Evolutionary conservation across 2,797 vertebrate species (phyloP).

Genomic region (Pangasius mekongensis): DNA sequence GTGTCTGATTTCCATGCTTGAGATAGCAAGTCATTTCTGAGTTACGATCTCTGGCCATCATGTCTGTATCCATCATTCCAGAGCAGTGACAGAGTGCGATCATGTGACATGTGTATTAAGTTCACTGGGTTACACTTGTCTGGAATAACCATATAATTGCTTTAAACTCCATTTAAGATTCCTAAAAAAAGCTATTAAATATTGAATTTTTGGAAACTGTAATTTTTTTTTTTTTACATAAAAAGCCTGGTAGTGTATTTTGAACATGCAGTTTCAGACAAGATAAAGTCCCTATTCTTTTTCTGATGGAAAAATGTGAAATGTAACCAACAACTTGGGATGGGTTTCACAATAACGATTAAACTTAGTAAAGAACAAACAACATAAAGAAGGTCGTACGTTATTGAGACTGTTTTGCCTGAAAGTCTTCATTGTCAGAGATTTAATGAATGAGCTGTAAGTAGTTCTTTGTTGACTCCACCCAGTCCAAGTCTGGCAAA

Average conservation of each 20-base stretch:
- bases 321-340: background rate
- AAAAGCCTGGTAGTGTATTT: background rate
- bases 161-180: background rate
- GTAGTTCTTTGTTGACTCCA: background rate
- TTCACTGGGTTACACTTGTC: slow-evolving; percentile 16
- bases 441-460: too few species aligned
- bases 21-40: slow-evolving; percentile 33
- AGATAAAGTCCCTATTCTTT: background rate
- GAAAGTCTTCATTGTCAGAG: background rate
- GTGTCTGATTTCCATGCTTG: background rate
- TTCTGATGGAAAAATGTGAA: background rate
- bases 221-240: background rate
- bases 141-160: background rate
- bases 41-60: background rate
- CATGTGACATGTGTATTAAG: slow-evolving; percentile 45
- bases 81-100: slow-evolving; percentile 8
- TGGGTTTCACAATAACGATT: background rate
- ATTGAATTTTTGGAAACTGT: background rate
- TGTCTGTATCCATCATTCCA: slow-evolving; percentile 12
- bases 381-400: background rate
- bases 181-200: background rate
- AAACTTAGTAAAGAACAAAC: background rate
- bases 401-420: background rate
- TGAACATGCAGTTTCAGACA: background rate
- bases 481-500: background rate